Percentiles rank a stretch among this genome's conserved stretches.
Evolutionary conservation across 2,797 vertebrate genomes (phyloP).

Genomic region (Merluccius polli): DNA sequence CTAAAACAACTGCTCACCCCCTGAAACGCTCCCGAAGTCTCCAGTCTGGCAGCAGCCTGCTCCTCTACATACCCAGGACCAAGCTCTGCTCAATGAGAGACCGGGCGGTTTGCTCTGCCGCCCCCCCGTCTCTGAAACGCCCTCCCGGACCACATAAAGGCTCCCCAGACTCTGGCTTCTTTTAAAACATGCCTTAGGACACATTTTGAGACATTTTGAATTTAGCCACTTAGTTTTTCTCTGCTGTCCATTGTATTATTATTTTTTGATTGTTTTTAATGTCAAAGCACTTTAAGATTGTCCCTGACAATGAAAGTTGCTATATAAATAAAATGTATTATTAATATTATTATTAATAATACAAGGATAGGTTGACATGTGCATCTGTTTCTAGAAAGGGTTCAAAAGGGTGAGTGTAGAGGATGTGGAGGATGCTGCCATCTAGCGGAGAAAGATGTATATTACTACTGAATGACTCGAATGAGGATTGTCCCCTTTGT

Average conservation of each 20-base stretch:
- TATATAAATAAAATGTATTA: background rate
- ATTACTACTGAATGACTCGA: slow-evolving; percentile 10
- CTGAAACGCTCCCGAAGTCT: too few species aligned
- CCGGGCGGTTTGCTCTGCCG: too few species aligned
- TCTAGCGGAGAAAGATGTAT: slow-evolving; percentile 50
- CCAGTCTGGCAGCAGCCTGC: too few species aligned
- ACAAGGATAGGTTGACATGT: background rate
- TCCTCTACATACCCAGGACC: too few species aligned
- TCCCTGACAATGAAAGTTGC: background rate
- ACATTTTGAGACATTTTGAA: too few species aligned
- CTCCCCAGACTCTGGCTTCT: too few species aligned
- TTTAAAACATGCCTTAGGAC: too few species aligned
- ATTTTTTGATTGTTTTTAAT: background rate
- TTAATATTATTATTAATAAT: background rate
- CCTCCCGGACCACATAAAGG: too few species aligned
- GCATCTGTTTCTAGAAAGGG: background rate
- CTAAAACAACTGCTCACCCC: too few species aligned
- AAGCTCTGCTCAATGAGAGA: background rate
- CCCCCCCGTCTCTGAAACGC: too few species aligned
- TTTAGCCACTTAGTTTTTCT: too few species aligned
- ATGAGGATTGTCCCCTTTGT: background rate
- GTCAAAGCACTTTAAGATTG: background rate
- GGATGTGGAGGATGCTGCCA: slow-evolving; percentile 47
- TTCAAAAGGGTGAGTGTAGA: background rate
- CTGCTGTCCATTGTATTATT: too few species aligned